Conservation (phyloP, 2,888 invertebrate genomes). For the Clivina fossor region DNA sequence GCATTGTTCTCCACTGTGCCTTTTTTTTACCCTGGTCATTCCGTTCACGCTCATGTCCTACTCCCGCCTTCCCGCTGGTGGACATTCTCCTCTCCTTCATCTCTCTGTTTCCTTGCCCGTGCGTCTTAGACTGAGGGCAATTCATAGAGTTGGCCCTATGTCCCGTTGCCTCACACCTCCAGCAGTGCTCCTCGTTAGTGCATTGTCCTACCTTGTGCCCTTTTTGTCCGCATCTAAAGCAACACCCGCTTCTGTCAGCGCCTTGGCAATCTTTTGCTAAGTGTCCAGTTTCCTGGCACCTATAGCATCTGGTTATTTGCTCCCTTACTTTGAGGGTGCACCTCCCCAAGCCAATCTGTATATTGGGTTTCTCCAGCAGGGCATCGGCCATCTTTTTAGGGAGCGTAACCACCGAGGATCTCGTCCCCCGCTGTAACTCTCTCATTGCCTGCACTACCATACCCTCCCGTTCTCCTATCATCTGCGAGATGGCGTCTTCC, state of each 20-base stretch:
- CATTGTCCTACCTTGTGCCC: conserved; percentile 17
- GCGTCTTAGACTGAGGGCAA: not conserved
- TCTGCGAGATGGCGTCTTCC: not conserved
- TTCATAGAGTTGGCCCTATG: not conserved
- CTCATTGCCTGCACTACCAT: conserved; percentile 20
- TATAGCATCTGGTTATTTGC: conserved; percentile 10
- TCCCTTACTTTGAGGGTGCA: conserved; percentile 22
- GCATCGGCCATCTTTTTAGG: not conserved
- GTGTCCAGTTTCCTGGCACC: conserved; percentile 20
- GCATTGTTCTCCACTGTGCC: too few relatives aligned
- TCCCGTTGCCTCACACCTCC: not conserved
- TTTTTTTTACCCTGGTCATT: too few relatives aligned
- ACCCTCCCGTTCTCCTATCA: not conserved
- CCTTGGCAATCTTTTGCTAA: conserved; percentile 13
- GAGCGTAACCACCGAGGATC: conserved; percentile 22
- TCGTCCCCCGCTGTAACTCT: conserved; percentile 26
- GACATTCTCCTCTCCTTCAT: too few relatives aligned
- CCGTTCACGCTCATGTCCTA: too few relatives aligned
- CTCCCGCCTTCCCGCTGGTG: too few relatives aligned
- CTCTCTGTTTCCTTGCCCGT: too few relatives aligned
- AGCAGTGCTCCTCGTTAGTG: not conserved
- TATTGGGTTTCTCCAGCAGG: conserved; percentile 5
- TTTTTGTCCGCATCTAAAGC: conserved; percentile 19
- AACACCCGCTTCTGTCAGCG: conserved; percentile 11
- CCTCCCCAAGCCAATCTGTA: conserved; percentile 28